Evolutionary conservation across 2,113 vertebrate species (phyloP).

Genomic region (Panurus biarmicus): DNA sequence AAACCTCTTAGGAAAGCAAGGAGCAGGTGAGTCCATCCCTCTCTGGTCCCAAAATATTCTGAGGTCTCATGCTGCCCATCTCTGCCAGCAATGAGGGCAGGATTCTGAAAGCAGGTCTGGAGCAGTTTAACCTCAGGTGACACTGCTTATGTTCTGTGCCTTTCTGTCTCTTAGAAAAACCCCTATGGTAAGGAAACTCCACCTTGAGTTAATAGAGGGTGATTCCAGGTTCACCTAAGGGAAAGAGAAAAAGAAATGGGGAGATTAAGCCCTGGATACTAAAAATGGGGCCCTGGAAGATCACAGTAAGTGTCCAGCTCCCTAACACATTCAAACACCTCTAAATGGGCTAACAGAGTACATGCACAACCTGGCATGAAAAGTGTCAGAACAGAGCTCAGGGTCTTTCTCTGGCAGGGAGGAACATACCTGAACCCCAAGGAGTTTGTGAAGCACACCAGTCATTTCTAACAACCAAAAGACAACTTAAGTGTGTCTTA

Average conservation of each 20-base stretch:
- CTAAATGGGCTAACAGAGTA: background rate
- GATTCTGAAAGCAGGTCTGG: background rate
- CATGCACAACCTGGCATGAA: background rate
- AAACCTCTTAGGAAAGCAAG: background rate
- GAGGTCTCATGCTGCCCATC: background rate
- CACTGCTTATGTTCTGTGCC: background rate
- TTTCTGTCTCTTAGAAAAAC: background rate
- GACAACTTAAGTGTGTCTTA: too few relatives aligned
- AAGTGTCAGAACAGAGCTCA: background rate
- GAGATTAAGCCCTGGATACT: background rate
- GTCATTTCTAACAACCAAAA: background rate
- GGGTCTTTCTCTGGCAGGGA: background rate
- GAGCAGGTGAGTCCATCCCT: background rate
- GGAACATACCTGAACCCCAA: background rate
- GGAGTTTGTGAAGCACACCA: background rate
- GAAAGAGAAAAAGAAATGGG: background rate
- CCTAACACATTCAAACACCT: background rate
- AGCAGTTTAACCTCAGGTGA: background rate
- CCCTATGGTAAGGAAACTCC: background rate
- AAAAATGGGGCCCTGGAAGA: background rate
- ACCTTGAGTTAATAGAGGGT: background rate
- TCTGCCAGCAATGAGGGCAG: background rate
- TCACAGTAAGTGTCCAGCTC: background rate
- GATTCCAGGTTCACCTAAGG: background rate
- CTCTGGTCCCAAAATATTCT: background rate